These are phyloP conservation scores for Spisula subtruncata DNA, from an alignment of 2,888 invertebrate species.

Conservation along the genomic window DNA sequence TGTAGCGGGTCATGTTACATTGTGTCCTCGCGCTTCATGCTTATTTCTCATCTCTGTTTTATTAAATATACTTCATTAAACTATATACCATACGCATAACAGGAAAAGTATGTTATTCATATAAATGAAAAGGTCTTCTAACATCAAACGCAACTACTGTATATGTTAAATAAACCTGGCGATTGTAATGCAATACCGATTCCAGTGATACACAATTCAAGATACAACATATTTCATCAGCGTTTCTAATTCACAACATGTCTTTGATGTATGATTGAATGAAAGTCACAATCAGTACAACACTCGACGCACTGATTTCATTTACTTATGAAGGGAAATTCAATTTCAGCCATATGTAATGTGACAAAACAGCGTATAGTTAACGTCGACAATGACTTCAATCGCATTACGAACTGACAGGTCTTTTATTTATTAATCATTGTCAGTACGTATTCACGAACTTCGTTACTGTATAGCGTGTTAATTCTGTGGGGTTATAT, in stretches of 20 bases:
- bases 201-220: neutral
- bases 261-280: neutral
- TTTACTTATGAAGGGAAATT: neutral
- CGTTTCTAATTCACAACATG: neutral
- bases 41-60: too few relatives aligned
- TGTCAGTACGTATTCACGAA: neutral
- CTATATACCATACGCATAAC: constrained; percentile 4
- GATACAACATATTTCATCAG: neutral
- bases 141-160: neutral
- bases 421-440: neutral
- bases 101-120: neutral
- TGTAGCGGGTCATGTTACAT: neutral
- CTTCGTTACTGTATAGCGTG: too few relatives aligned
- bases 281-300: neutral
- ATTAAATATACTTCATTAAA: too few relatives aligned
- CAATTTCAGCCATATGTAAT: neutral
- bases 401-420: neutral
- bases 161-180: too few relatives aligned
- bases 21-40: neutral
- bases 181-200: neutral
- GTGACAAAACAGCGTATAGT: neutral
- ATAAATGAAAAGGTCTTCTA: neutral
- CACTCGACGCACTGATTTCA: neutral
- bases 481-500: neutral
- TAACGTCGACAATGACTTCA: neutral